These are phyloP conservation scores for Haliclona indistincta DNA, from an alignment of 37 sponge, comb jelly and placozoan genomes.

Conservation along the genomic window DNA sequence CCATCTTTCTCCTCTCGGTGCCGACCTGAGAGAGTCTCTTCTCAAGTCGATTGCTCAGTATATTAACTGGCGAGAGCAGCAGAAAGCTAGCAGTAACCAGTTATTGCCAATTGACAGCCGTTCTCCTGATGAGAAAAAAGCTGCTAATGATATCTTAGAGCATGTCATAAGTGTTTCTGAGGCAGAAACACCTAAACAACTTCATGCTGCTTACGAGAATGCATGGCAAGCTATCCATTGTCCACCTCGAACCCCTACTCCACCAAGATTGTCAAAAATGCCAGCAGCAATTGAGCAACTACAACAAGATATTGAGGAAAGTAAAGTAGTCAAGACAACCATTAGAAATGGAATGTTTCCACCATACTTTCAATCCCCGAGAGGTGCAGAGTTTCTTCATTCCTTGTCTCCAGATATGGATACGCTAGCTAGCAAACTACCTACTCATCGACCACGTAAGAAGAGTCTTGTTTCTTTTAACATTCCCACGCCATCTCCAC, in stretches of 20 bases:
- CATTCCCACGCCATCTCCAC: background rate
- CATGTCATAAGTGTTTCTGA: background rate
- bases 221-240: constrained; percentile 3
- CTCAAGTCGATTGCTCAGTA: constrained; percentile 17
- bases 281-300: constrained; percentile 10
- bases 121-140: constrained; percentile 24
- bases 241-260: background rate
- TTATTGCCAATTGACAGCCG: constrained; percentile 28
- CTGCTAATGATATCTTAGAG: background rate
- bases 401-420: constrained; percentile 45
- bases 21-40: constrained; percentile 3
- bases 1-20: background rate
- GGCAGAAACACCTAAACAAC: background rate
- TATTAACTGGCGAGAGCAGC: constrained; percentile 29
- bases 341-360: constrained; percentile 55
- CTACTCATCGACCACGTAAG: constrained; percentile 2
- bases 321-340: constrained; percentile 28
- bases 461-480: background rate
- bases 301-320: constrained; percentile 39
- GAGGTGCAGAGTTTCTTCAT: constrained; percentile 47
- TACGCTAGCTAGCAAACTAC: constrained; percentile 23
- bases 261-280: background rate
- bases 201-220: background rate
- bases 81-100: constrained; percentile 7
- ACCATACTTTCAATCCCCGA: constrained; percentile 65